Evolutionary conservation across 1,140 invertebrate species (phyloP), one percentile per base, ranked within the genome.

Genomic region (Dinothrombium tinctorium): DNA sequence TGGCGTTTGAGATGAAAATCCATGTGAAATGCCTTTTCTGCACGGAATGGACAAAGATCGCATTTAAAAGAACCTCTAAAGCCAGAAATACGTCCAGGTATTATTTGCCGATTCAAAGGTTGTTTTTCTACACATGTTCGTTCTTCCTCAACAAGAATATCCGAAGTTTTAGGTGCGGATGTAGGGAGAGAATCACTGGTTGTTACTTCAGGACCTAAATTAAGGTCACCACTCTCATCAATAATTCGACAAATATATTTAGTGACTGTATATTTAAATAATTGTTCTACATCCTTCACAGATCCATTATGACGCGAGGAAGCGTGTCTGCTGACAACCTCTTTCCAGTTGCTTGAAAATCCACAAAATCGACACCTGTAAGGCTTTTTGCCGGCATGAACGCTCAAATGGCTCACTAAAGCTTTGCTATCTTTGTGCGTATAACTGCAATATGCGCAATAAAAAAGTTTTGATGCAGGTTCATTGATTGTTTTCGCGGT

Each of bases 281-380:
- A 31, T 23, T 46, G 37, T 42, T 51, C 47, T 7, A 46, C 37
- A 21, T 46, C 46, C 19, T 40, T 33, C 31, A 46, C 40, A 6
- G 25, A 2, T 22, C 43, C 43, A 29, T 40, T 39, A 33, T 52
- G 49, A 9, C 26, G 14, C 15, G 35, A 33, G 14, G 35, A 40
- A 20, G 42, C 35, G 33, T 51, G 50, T 4, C 44, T 21, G 2
- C 43, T 71, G 59, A 76, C 74, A 49, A 75, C 72, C 65, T 76
- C 72, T 63, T 73, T 73, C 73, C 73, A 76, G 59, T 74, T 74
- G 42, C 72, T 74, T 51, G 72, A 59, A 59, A 74, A 71, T 56
- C 72, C 69, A 60, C 72, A 76, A 56, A 73, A 69, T 49, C 71
- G 70, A 60, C 73, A 76, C 49, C 69, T 65, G 58, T 73, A 74